phyloP scores from a whole-genome alignment of 2,888 invertebrate genomes.

The Dysmachus trigonus region DNA sequence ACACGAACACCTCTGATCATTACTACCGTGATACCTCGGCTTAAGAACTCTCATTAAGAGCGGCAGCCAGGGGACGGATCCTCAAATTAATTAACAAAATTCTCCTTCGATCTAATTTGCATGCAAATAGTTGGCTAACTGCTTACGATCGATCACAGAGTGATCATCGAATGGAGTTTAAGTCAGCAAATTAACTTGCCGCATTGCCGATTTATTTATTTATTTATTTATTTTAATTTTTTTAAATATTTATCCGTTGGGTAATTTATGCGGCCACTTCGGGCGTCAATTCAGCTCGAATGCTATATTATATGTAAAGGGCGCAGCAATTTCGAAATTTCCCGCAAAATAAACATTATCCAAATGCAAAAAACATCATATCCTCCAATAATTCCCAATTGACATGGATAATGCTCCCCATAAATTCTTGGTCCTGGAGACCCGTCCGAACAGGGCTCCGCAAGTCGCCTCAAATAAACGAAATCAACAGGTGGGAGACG shows the following conservation, averaged over 20 bases:
- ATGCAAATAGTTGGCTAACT: slow-evolving; percentile 45
- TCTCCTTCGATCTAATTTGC: slow-evolving; percentile 42
- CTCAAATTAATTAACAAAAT: slow-evolving; percentile 44
- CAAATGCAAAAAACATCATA: not conserved
- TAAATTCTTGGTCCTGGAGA: not conserved
- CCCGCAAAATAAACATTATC: not conserved
- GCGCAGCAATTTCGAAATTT: not conserved
- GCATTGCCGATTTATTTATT: not conserved
- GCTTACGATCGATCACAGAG: slow-evolving; percentile 43
- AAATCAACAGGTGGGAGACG: slow-evolving; percentile 31
- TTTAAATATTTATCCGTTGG: not conserved
- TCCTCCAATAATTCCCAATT: not conserved
- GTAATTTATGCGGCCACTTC: not conserved
- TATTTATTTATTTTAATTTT: not conserved
- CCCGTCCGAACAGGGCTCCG: not conserved
- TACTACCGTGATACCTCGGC: slow-evolving; percentile 2
- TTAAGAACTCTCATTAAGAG: not conserved
- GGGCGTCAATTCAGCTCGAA: not conserved
- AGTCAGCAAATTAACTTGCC: slow-evolving; percentile 9
- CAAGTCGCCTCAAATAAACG: slow-evolving; percentile 5
- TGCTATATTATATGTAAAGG: not conserved
- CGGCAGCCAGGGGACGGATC: not conserved
- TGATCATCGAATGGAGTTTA: slow-evolving; percentile 16
- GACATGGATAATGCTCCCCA: not conserved
- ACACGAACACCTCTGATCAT: slow-evolving; percentile 38